Evolutionary conservation across 30 jellyfish, hydroid and myxozoan genomes (phyloP).

Genomic region (Chrysaora quinquecirrha): DNA sequence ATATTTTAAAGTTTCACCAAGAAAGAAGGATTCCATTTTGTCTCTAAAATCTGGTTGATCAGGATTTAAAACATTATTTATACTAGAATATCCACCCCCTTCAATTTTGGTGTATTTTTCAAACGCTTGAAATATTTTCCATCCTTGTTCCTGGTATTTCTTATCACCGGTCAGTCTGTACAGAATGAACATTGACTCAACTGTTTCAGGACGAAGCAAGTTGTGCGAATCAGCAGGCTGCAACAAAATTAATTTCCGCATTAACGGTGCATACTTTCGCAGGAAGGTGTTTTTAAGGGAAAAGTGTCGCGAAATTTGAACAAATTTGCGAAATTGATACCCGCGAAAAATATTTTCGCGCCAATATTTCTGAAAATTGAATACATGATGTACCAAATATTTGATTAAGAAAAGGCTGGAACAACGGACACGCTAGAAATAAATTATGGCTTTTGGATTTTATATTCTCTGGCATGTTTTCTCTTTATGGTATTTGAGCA

Average conservation of each 20-base stretch:
- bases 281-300: too few species aligned
- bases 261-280: too few species aligned
- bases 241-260: conserved; percentile 6
- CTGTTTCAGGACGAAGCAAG: conserved; percentile 98
- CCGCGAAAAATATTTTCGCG: too few species aligned
- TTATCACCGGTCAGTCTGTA: conserved; percentile 85
- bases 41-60: conserved; percentile 83
- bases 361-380: too few species aligned
- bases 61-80: conserved; percentile 83
- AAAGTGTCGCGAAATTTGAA: too few species aligned
- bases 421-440: too few species aligned
- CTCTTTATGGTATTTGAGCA: too few species aligned
- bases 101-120: conserved; percentile 82
- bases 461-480: too few species aligned
- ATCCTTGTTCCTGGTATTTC: conserved; percentile 94
- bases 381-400: too few species aligned
- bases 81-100: conserved; percentile 93
- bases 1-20: conserved; percentile 92
- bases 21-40: conserved; percentile 96
- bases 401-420: too few species aligned
- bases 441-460: too few species aligned
- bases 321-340: too few species aligned
- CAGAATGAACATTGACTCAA: conserved; percentile 90
- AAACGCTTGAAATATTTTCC: conserved; percentile 97
- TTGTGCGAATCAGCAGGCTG: conserved; percentile 96